A percentile compares a stretch with the other conserved stretches of the same genome.
Evolutionary conservation across 2,113 vertebrate genomes (phyloP).

Genomic region (Todiramphus saurophagus): DNA sequence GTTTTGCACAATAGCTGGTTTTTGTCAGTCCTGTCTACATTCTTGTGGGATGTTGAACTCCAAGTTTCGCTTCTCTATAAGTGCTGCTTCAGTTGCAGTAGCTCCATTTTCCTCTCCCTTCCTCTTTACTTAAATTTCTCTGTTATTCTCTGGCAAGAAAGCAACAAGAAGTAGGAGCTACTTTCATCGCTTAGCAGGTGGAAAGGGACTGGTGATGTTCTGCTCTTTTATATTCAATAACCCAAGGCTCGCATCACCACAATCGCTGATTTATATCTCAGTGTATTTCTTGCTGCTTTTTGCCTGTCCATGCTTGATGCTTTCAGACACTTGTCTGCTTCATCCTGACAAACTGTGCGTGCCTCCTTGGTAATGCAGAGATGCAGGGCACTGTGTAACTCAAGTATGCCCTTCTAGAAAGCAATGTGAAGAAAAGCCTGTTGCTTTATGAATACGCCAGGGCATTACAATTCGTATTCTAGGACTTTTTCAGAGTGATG

Average conservation of each 20-base stretch:
- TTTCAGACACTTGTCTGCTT: neutral
- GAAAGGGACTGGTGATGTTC: neutral
- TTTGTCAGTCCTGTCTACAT: neutral
- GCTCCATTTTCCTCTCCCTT: neutral
- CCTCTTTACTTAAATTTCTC: neutral
- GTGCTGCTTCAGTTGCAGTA: neutral
- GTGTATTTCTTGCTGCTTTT: neutral
- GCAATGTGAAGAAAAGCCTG: neutral
- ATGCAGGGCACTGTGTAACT: neutral
- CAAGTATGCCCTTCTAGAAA: neutral
- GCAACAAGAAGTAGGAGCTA: neutral
- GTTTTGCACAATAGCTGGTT: neutral
- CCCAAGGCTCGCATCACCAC: accelerated
- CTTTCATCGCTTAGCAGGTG: neutral
- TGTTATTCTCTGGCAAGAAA: neutral
- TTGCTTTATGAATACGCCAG: neutral
- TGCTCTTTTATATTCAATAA: accelerated
- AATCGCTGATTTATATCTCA: accelerated
- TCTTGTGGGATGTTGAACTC: neutral
- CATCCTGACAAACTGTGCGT: neutral
- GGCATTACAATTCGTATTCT: neutral
- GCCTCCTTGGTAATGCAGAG: neutral
- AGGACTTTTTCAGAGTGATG: neutral
- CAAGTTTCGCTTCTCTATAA: neutral
- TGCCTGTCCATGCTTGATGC: neutral